Conservation (phyloP, 2,888 invertebrate species). For the Azorinus chamasolen region DNA sequence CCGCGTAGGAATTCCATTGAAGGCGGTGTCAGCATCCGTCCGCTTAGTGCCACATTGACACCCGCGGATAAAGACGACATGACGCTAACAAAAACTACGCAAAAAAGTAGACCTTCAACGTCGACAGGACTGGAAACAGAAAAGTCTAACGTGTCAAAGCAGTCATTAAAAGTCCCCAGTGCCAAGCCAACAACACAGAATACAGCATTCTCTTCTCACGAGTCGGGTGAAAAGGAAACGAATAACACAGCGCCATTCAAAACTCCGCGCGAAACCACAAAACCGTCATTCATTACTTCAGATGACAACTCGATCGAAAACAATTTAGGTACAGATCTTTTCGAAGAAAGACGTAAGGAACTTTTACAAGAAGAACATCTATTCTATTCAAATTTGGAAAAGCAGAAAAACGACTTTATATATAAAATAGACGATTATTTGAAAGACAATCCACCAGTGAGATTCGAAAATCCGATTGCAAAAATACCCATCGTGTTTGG, state of each 20-base stretch:
- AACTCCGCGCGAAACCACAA: constrained; percentile 29
- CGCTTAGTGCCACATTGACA: constrained; percentile 63
- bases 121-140: constrained; percentile 49
- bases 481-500: constrained; percentile 15
- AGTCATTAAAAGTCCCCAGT: constrained; percentile 25
- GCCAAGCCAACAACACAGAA: constrained; percentile 24
- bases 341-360: constrained; percentile 78
- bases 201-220: constrained; percentile 73
- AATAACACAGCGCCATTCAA: constrained; percentile 37
- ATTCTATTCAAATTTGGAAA: constrained; percentile 64
- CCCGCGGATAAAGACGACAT: constrained; percentile 28
- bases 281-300: constrained; percentile 40
- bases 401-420: constrained; percentile 74
- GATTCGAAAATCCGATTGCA: constrained; percentile 37
- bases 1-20: constrained; percentile 66
- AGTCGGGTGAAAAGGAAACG: constrained; percentile 67
- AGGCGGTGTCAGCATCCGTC: constrained; percentile 56
- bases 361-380: constrained; percentile 76
- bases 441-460: constrained; percentile 59
- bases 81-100: constrained; percentile 10
- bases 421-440: constrained; percentile 71
- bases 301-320: constrained; percentile 69
- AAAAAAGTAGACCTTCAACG: constrained; percentile 46
- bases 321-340: constrained; percentile 76
- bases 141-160: constrained; percentile 44